Conservation (phyloP, 2,888 invertebrate species). For the Megalurothrips usitatus region DNA sequence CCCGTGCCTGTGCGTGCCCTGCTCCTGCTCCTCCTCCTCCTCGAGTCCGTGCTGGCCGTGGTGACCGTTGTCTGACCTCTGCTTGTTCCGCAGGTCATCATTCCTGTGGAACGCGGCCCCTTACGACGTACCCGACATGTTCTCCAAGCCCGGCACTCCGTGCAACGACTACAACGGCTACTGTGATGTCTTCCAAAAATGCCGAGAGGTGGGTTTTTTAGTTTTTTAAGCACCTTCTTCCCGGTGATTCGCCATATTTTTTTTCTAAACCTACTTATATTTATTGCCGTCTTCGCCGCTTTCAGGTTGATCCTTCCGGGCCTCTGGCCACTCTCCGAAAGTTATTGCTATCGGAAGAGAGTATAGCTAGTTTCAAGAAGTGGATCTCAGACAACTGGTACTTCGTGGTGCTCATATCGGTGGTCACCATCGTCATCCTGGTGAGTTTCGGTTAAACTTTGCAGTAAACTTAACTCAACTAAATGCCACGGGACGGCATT, state of each 20-base stretch:
- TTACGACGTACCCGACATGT: slow-evolving; percentile 89
- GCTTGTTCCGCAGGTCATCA: slow-evolving; percentile 58
- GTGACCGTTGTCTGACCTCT: neutral
- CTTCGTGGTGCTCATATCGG: slow-evolving; percentile 70
- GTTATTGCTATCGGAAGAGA: slow-evolving; percentile 80
- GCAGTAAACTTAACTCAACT: too few relatives aligned
- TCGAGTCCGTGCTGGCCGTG: too few relatives aligned
- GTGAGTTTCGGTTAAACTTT: slow-evolving; percentile 55
- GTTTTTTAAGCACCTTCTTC: neutral
- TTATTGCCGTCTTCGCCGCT: slow-evolving; percentile 30
- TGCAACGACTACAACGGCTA: slow-evolving; percentile 91
- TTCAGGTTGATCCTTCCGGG: slow-evolving; percentile 80
- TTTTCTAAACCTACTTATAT: too few relatives aligned
- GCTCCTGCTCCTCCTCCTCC: neutral
- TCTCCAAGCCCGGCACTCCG: slow-evolving; percentile 88
- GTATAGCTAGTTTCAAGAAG: slow-evolving; percentile 78
- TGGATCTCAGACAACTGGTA: slow-evolving; percentile 92
- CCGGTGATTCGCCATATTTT: too few relatives aligned
- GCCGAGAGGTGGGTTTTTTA: slow-evolving; percentile 61
- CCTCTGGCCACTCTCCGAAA: slow-evolving; percentile 84
- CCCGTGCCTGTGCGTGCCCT: slow-evolving; percentile 60
- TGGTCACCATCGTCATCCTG: slow-evolving; percentile 67
- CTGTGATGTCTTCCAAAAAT: slow-evolving; percentile 68
- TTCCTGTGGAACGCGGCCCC: slow-evolving; percentile 86
- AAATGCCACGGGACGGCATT: too few relatives aligned